These are phyloP conservation scores for Enhydra lutris DNA, from an alignment of 2,113 vertebrate genomes.

Conservation along the genomic window DNA sequence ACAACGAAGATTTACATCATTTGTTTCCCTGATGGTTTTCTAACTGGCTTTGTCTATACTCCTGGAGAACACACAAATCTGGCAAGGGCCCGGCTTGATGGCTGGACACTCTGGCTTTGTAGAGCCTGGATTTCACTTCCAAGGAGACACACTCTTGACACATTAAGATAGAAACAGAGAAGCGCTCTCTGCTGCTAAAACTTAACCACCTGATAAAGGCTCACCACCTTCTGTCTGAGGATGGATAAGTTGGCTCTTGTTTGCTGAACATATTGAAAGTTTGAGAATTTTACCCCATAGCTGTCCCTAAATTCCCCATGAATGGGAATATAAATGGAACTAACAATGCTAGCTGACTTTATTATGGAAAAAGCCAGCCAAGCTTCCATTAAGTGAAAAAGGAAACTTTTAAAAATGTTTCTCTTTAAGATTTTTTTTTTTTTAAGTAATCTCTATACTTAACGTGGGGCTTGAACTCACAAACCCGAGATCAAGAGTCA, in stretches of 20 bases:
- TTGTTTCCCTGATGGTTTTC: not conserved
- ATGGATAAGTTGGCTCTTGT: not conserved
- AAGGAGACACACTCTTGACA: not conserved
- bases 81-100: not conserved
- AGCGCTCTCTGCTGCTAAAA: constrained; percentile 35
- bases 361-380: not conserved
- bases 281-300: not conserved
- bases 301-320: not conserved
- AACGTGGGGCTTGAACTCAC: not conserved
- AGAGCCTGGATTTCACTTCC: not conserved
- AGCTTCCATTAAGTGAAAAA: not conserved
- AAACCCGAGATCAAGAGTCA: not conserved
- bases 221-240: not conserved
- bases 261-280: not conserved
- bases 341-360: not conserved
- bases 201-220: not conserved
- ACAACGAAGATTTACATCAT: not conserved
- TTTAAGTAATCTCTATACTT: not conserved
- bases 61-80: not conserved
- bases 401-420: not conserved
- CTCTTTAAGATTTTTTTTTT: not conserved
- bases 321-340: constrained; percentile 3
- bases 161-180: not conserved
- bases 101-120: not conserved
- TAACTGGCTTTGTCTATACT: not conserved